Base-by-base conservation (phyloP, 2,888 invertebrate species). In the Cartodere bifasciata region DNA sequence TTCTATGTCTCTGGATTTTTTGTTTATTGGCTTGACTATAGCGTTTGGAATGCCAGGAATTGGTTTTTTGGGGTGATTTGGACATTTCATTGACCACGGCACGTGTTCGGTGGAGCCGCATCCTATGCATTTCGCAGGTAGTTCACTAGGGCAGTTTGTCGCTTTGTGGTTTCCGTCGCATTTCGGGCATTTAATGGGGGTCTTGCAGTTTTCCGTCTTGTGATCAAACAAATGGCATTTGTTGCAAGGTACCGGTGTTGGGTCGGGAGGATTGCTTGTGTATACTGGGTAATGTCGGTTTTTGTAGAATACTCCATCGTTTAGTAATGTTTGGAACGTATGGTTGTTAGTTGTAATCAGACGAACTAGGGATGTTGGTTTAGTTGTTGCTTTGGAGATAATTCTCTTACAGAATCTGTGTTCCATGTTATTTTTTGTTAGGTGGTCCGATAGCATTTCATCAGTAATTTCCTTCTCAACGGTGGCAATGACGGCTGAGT, bases 1-100 rank as follows among this genome's bases (percentile, higher is more conserved):
- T 21, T 27, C 27, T 14, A 26, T 11, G n/a, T 20, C 20, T 20
- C 7, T n/a, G 7, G 20, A 20, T 20, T 20, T 29, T 23, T 15
- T 23, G 10, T 29, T 29, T 4, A 29, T 11, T 2, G 23, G 12
- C 16, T 10, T 23, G 2, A 14, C 23, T 12, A 3, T 22, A 12
- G 23, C 23, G 21, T 29, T 29, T 2, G 30, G 30, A 5, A 29
- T 29, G 2, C 30, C 30, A 23, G 22, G 23, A 10, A 29, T 23
- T 2, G 30, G 30, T 23, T 29, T 22, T 14, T 28, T 28, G 6
- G 28, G 28, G 6, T 17, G 16, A 10, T 28, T 28, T 7, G 30
- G 30, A 14, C 30, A 29, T 10, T 29, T 29, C 5, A 13, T 2
- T 2, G 30, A 29, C 30, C 30, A 3, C n/a, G 27, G 15, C 9